phyloP scores from a whole-genome alignment of 2,888 invertebrate species.

The Agrilus biguttatus region DNA sequence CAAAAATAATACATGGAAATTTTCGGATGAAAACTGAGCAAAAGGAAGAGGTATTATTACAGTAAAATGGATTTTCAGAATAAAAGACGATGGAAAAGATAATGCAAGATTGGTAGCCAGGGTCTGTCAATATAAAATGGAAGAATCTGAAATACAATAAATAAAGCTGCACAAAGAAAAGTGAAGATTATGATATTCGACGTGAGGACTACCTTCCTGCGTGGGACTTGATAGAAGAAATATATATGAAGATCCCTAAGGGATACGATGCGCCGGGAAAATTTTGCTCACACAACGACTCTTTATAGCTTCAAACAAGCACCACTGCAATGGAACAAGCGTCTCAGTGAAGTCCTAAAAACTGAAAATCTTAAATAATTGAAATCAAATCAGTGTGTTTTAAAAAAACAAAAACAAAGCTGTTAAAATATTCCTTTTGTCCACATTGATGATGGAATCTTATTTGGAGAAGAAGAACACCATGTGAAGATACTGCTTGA shows the following conservation, averaged over 20 bases:
- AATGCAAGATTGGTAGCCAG: constrained; percentile 3
- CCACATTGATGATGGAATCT: no score
- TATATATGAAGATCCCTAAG: constrained; percentile 4
- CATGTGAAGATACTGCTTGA: no score
- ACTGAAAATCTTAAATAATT: no score
- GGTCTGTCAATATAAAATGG: background rate
- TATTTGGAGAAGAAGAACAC: no score
- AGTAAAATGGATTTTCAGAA: constrained; percentile 9
- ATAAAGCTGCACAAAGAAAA: constrained; percentile 2
- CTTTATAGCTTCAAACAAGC: no score
- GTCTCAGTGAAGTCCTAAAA: no score
- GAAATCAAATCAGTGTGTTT: no score
- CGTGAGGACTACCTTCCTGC: constrained; percentile 4
- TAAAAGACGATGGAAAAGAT: constrained; percentile 7
- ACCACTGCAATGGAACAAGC: no score
- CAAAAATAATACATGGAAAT: constrained; percentile 8
- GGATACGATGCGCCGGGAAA: constrained; percentile 1
- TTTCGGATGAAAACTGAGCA: constrained; percentile 3
- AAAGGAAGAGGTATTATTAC: constrained; percentile 5
- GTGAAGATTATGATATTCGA: background rate
- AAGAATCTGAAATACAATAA: constrained; percentile 2
- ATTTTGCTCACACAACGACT: constrained; percentile 2
- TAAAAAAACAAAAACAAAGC: no score
- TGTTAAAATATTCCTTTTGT: no score
- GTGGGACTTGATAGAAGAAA: constrained; percentile 3